Evolutionary conservation across 2,113 vertebrate genomes (phyloP).

Genomic region (Podarcis muralis): DNA sequence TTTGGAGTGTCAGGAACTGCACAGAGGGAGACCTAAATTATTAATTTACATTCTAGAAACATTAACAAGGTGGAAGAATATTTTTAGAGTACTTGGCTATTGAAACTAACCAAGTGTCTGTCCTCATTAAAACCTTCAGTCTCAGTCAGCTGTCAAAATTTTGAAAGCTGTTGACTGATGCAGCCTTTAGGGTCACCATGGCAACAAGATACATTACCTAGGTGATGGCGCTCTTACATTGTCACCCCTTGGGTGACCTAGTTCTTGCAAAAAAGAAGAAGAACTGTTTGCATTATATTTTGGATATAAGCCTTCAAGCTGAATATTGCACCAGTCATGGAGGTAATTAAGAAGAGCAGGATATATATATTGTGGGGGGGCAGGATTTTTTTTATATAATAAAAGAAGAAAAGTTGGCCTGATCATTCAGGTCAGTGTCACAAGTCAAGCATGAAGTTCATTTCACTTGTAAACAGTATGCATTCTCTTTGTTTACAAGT

Average conservation of each 20-base stretch:
- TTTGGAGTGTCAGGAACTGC: neutral
- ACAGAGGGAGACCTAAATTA: constrained; percentile 3
- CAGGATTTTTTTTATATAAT: neutral
- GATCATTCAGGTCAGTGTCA: neutral
- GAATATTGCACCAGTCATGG: neutral
- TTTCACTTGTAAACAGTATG: neutral
- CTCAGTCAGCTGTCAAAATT: constrained; percentile 64
- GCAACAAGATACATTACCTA: constrained; percentile 67
- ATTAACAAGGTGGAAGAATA: neutral
- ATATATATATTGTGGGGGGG: neutral
- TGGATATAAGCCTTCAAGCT: neutral
- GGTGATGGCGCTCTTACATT: constrained; percentile 52
- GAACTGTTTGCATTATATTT: constrained; percentile 39
- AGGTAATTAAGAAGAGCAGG: neutral
- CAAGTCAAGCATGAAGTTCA: neutral
- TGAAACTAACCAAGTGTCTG: constrained; percentile 51
- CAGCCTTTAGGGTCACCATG: constrained; percentile 70
- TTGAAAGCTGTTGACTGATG: constrained; percentile 64
- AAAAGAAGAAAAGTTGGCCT: neutral
- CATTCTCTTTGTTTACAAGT: neutral
- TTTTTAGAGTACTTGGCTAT: constrained; percentile 46
- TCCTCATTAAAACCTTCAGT: constrained; percentile 62
- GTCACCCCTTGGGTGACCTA: constrained; percentile 60
- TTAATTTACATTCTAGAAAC: neutral
- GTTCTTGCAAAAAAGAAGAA: constrained; percentile 37